Evolutionary conservation across 1,140 invertebrate species (phyloP), one percentile per base, ranked within the genome.

Genomic region (Sarcophaga bullata): DNA sequence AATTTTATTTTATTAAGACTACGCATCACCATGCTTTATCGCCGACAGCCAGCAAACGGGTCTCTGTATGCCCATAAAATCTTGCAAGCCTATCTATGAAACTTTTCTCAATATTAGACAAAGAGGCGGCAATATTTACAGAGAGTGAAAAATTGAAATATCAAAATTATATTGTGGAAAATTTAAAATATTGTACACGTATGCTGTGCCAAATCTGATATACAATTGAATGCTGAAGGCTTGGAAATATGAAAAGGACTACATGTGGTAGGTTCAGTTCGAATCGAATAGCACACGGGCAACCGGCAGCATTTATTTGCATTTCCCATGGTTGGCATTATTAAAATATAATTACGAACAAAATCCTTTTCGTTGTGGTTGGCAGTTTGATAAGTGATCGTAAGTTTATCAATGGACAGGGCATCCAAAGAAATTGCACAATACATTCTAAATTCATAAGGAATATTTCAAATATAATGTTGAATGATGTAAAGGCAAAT

Each of bases 241-340:
- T 89, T 89, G 85, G 58, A 73, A 50, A 37, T 86, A 84, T 89
- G 7, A 83, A 80, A 48, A 80, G 87, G 81, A 49, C 83, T 85
- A 13, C 90, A 90, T 75, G 91, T 90, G 58, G 82, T 85, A 58
- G 83, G 82, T 54, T 50, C 49, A 46, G n/a, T 80, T 15, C 80
- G 84, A 72, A 86, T 82, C 73, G 49, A 17, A 89, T 91, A 78
- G 84, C 86, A 46, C 88, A 90, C 52, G 92, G 92, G 6, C 86
- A 90, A 75, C 85, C 86, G 80, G 88, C 92, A 0, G 87, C 90
- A 49, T 76, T n/a, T 92, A 8, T 89, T 88, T 47, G 91, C 92
- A 76, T 91, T 90, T 80, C 92, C 92, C 9, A n/a, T 93, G 92
- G 92, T 92, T 92, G 91, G 91, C 90, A 5, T 82, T 92, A 50